phyloP scores from a whole-genome alignment of 2,888 invertebrate species.

The Cheilosia soror region DNA sequence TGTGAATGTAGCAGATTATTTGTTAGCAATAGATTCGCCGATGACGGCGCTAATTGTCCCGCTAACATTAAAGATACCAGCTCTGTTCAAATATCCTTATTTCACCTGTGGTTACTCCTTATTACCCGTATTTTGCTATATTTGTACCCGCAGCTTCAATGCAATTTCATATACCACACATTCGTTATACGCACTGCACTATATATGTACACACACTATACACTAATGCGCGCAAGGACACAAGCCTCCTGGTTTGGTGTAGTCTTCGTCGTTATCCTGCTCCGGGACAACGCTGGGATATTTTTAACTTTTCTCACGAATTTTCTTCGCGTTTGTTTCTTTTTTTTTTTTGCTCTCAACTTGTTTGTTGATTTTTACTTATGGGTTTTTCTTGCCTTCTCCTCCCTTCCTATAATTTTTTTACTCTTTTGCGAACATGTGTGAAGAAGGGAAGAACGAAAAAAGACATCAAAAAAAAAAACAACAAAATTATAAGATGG shows the following conservation, averaged over 20 bases:
- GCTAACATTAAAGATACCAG: constrained; percentile 81
- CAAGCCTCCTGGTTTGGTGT: constrained; percentile 21
- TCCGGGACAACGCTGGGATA: constrained; percentile 52
- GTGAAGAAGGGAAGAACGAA: neutral
- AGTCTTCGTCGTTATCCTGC: constrained; percentile 23
- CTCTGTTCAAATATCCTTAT: constrained; percentile 36
- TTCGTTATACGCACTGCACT: constrained; percentile 43
- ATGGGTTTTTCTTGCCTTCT: constrained; percentile 15
- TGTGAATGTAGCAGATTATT: constrained; percentile 78
- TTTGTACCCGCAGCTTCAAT: neutral
- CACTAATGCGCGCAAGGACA: constrained; percentile 47
- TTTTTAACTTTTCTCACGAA: constrained; percentile 67
- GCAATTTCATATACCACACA: constrained; percentile 25
- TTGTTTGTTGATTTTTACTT: constrained; percentile 52
- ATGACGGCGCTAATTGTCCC: constrained; percentile 81
- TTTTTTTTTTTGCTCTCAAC: constrained; percentile 1
- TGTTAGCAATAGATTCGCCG: constrained; percentile 80
- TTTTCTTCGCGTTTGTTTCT: constrained; percentile 22
- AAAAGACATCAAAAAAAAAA: neutral
- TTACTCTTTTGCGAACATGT: neutral
- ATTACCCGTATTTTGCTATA: constrained; percentile 2
- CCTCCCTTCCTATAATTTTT: neutral
- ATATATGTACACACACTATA: neutral
- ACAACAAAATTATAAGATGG: constrained; percentile 70
- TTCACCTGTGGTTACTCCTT: constrained; percentile 35